Evolutionary conservation across 2,113 vertebrate species (phyloP).

Genomic region (Triplophysa rosa): DNA sequence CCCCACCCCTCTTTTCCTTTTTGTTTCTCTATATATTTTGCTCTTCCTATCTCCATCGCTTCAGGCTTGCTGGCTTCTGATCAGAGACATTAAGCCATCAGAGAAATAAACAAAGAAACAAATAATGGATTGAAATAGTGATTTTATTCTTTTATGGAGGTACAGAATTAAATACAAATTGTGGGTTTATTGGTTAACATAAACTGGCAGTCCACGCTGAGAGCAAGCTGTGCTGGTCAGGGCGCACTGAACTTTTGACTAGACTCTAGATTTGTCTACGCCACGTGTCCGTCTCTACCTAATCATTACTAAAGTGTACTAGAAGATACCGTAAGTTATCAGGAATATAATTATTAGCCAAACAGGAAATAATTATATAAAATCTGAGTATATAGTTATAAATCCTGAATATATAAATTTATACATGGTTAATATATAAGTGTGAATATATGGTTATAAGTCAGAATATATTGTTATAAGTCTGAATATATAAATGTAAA

Average conservation of each 20-base stretch:
- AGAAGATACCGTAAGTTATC: too few relatives aligned
- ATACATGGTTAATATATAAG: too few relatives aligned
- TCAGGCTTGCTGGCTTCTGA: slow-evolving; percentile 27
- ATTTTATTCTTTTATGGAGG: slow-evolving; percentile 20
- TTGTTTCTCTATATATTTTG: slow-evolving; percentile 30
- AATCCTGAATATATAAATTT: too few relatives aligned
- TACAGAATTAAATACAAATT: slow-evolving; percentile 21
- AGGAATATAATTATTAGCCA: too few relatives aligned
- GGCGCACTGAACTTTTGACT: background rate
- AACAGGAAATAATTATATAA: too few relatives aligned
- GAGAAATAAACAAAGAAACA: slow-evolving; percentile 38
- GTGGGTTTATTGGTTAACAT: background rate
- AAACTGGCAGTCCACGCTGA: background rate
- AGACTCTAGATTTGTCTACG: background rate
- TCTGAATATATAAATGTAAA: too few relatives aligned
- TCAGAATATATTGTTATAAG: too few relatives aligned
- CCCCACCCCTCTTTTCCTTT: background rate
- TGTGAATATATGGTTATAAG: too few relatives aligned
- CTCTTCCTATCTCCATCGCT: slow-evolving; percentile 28
- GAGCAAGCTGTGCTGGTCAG: slow-evolving; percentile 10
- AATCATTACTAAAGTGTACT: background rate
- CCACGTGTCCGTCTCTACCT: background rate
- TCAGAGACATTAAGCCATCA: slow-evolving; percentile 42
- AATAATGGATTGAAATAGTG: slow-evolving; percentile 30
- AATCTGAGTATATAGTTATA: too few relatives aligned